A percentile compares a stretch with the other conserved stretches of the same genome.
Evolutionary conservation across 2,797 vertebrate species (phyloP).

Genomic region (Sardinella longiceps): DNA sequence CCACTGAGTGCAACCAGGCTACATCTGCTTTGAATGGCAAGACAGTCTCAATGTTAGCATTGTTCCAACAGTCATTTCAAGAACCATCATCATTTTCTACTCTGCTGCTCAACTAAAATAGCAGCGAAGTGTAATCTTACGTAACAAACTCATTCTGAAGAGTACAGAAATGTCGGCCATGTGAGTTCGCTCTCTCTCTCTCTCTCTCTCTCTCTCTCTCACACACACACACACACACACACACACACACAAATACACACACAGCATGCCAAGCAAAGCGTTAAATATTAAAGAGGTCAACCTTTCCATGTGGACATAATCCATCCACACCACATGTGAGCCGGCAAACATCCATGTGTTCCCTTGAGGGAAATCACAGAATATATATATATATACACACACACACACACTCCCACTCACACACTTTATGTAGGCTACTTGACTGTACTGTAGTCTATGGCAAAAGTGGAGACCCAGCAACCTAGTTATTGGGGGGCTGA

Average conservation of each 20-base stretch:
- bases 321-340: slow-evolving; percentile 12
- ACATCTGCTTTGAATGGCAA: neutral
- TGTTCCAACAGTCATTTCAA: neutral
- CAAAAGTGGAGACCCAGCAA: neutral
- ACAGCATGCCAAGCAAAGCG: slow-evolving; percentile 25
- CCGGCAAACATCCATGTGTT: neutral
- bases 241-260: too few relatives aligned
- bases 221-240: too few relatives aligned
- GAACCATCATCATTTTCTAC: neutral
- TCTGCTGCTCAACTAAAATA: neutral
- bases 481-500: neutral
- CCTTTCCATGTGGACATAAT: slow-evolving; percentile 24
- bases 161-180: neutral
- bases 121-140: neutral
- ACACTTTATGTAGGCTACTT: too few relatives aligned
- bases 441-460: neutral
- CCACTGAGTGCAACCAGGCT: neutral
- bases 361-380: neutral
- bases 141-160: neutral
- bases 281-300: slow-evolving; percentile 28
- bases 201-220: slow-evolving; percentile 29
- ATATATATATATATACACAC: neutral
- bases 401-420: neutral
- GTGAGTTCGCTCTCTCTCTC: neutral
- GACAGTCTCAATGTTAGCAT: neutral